phyloP scores from a whole-genome alignment of 2,113 vertebrate genomes.

The Tyto alba region DNA sequence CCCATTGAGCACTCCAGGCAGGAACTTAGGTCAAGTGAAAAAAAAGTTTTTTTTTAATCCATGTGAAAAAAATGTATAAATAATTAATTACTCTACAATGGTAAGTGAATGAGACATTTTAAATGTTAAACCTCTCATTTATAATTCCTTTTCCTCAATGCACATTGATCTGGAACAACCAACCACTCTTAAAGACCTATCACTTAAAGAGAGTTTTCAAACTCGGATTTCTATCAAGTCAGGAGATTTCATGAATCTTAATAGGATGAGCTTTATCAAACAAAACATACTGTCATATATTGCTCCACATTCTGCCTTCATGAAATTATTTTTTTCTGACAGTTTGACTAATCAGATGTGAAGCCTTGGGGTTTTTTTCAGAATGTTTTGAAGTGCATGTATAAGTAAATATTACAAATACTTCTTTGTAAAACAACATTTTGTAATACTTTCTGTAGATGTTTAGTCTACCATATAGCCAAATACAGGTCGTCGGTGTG shows the following conservation, averaged over 20 bases:
- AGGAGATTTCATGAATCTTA: not conserved
- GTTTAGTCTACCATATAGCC: not conserved
- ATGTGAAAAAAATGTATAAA: not conserved
- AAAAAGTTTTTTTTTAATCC: not conserved
- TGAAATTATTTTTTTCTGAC: not conserved
- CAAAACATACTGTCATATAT: not conserved
- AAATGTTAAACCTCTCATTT: not conserved
- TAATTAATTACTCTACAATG: fast-evolving
- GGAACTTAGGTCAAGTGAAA: not conserved
- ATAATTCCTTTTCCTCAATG: not conserved
- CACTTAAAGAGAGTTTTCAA: not conserved
- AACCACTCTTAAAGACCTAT: fast-evolving
- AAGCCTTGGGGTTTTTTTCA: not conserved
- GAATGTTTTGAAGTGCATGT: not conserved
- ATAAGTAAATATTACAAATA: not conserved
- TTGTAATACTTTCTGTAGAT: too few relatives aligned
- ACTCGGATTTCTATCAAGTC: not conserved
- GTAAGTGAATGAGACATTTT: not conserved
- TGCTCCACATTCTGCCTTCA: not conserved
- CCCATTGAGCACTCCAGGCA: fast-evolving
- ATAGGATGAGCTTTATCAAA: not conserved
- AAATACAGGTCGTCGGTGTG: not conserved
- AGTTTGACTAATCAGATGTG: not conserved
- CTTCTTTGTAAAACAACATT: too few relatives aligned
- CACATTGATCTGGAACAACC: fast-evolving